Percentiles rank a stretch among this genome's conserved stretches.
Evolutionary conservation across 2,113 vertebrate species (phyloP).

Genomic region (Buteo buteo): DNA sequence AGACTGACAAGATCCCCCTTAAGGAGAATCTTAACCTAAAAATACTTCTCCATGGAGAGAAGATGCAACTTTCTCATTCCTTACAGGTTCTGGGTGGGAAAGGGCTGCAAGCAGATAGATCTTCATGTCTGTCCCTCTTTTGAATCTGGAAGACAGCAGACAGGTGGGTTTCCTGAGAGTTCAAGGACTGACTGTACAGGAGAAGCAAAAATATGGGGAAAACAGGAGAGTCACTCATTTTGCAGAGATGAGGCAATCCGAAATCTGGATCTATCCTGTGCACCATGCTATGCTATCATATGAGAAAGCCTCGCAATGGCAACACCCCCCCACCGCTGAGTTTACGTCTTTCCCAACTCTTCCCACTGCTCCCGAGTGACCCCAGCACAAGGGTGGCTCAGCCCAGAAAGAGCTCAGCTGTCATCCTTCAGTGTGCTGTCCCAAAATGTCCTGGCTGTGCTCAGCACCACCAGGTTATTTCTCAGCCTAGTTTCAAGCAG

Average conservation of each 20-base stretch:
- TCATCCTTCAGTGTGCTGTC: not conserved
- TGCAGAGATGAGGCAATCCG: not conserved
- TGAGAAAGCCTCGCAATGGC: not conserved
- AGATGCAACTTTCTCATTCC: not conserved
- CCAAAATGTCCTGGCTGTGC: not conserved
- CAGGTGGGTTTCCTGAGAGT: not conserved
- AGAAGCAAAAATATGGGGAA: not conserved
- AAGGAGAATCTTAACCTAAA: not conserved
- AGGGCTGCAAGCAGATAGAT: not conserved
- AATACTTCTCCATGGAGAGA: not conserved
- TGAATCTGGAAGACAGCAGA: not conserved
- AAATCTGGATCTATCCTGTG: not conserved
- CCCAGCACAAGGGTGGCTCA: not conserved
- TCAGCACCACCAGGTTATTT: not conserved
- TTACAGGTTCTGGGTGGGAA: not conserved
- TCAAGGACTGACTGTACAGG: not conserved
- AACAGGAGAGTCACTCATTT: not conserved
- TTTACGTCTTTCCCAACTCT: not conserved
- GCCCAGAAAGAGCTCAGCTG: not conserved
- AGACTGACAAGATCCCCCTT: not conserved
- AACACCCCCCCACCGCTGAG: fast-evolving
- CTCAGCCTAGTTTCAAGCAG: not conserved
- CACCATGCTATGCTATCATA: fast-evolving
- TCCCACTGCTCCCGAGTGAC: not conserved
- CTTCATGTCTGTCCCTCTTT: not conserved